phyloP scores from a whole-genome alignment of 2,113 vertebrate species.

The Perccottus glenii region DNA sequence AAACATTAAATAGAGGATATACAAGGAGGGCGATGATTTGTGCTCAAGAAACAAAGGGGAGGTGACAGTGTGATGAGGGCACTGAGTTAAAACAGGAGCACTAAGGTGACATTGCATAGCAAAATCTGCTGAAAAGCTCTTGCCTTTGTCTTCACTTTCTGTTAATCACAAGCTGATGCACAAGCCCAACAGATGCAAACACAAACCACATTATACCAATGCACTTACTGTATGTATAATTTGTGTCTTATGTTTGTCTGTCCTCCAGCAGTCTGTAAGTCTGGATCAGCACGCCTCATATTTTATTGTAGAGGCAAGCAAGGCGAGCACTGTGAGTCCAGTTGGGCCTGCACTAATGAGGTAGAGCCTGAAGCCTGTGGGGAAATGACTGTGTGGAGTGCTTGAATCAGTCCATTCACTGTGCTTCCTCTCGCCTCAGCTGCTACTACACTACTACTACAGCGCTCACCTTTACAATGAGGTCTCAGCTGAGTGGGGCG shows the following conservation, averaged over 20 bases:
- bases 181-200: neutral
- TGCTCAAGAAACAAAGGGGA: conserved; percentile 2
- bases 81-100: conserved; percentile 43
- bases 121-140: conserved; percentile 46
- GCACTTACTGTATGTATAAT: conserved; percentile 11
- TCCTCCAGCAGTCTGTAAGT: conserved; percentile 17
- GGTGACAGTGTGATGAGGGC: conserved; percentile 38
- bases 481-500: neutral
- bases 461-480: conserved; percentile 1
- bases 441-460: conserved; percentile 25
- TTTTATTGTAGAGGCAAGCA: conserved; percentile 36
- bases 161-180: conserved; percentile 36
- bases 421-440: conserved; percentile 15
- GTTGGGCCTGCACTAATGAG: conserved; percentile 57
- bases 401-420: conserved; percentile 55
- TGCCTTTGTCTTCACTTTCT: conserved; percentile 37
- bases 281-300: conserved; percentile 42
- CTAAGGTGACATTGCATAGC: conserved; percentile 36
- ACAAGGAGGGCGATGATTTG: neutral
- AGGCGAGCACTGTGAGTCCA: conserved; percentile 40
- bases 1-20: neutral
- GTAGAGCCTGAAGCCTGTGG: conserved; percentile 42
- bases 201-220: neutral
- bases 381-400: conserved; percentile 46
- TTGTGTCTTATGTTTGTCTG: conserved; percentile 12